Percentiles rank a stretch among this genome's conserved stretches.
Conservation (phyloP, 2,113 vertebrate genomes). For the Dolichotis patagonum region DNA sequence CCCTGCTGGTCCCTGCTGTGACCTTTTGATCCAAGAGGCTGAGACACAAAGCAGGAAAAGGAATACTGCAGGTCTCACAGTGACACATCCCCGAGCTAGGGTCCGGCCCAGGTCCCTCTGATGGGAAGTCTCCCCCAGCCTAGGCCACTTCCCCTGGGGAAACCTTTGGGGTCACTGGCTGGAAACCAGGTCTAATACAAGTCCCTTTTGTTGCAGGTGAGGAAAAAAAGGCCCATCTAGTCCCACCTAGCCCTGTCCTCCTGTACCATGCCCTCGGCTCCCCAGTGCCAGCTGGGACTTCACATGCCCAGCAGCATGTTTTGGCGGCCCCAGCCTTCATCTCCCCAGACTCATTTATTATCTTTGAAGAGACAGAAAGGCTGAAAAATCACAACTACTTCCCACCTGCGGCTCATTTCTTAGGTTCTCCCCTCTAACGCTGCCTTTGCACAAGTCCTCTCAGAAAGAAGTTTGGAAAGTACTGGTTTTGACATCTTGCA, state of each 20-base stretch:
- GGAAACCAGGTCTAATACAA: not conserved
- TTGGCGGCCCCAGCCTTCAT: not conserved
- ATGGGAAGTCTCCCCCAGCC: not conserved
- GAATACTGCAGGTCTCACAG: not conserved
- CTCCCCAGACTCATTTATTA: not conserved
- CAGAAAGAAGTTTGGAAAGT: not conserved
- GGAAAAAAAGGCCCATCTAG: not conserved
- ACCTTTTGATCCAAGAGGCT: not conserved
- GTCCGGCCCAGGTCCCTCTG: not conserved
- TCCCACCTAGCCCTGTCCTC: not conserved
- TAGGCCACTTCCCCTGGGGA: not conserved
- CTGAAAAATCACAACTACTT: not conserved
- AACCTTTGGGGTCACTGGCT: not conserved
- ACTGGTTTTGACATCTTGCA: not conserved
- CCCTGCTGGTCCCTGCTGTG: not conserved
- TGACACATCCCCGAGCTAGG: not conserved
- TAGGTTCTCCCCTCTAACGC: not conserved
- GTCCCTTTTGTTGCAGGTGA: not conserved
- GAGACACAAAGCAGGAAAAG: not conserved
- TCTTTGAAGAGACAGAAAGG: not conserved
- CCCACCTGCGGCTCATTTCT: not conserved
- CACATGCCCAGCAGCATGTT: accelerated
- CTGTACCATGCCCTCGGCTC: not conserved
- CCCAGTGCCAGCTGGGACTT: not conserved
- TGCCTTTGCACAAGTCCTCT: not conserved